Conservation (phyloP, 2,888 invertebrate genomes). For the Hanleya hanleyi region DNA sequence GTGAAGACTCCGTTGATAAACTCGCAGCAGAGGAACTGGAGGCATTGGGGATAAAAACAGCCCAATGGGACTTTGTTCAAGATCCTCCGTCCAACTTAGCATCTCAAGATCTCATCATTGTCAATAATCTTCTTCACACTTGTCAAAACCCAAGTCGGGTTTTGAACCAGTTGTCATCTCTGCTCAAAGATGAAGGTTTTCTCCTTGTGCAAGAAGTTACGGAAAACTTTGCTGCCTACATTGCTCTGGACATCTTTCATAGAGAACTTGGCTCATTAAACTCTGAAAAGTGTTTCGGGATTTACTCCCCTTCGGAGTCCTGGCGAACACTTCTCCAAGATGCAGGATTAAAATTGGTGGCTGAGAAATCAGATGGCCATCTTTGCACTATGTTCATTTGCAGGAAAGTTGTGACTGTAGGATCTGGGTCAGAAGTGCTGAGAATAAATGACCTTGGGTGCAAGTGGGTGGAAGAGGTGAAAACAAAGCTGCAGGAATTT, state of each 20-base stretch:
- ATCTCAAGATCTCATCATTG: conserved; percentile 62
- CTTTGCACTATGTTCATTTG: conserved; percentile 77
- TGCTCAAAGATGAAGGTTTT: conserved; percentile 79
- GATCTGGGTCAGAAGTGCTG: conserved; percentile 18
- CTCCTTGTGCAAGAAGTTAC: conserved; percentile 73
- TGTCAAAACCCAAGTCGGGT: conserved; percentile 44
- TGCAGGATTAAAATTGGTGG: conserved; percentile 77
- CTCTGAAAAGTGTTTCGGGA: conserved; percentile 35
- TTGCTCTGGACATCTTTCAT: conserved; percentile 50
- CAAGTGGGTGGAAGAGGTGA: conserved; percentile 86
- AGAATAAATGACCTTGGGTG: conserved; percentile 44
- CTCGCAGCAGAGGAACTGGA: conserved; percentile 73
- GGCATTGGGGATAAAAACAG: conserved; percentile 79
- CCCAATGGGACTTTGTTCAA: conserved; percentile 78
- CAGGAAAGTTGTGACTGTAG: conserved; percentile 74
- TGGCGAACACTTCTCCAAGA: conserved; percentile 54
- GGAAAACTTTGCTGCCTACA: conserved; percentile 59
- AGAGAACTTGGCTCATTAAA: conserved; percentile 26
- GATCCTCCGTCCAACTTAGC: conserved; percentile 71
- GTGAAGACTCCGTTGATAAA: conserved; percentile 74
- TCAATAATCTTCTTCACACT: conserved; percentile 56
- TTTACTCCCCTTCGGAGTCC: conserved; percentile 49
- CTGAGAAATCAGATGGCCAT: conserved; percentile 80
- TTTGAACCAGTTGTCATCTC: conserved; percentile 69
- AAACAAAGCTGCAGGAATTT: conserved; percentile 82